Conservation (phyloP, 2,888 invertebrate species). For the Eumacrocentrus americanus region DNA sequence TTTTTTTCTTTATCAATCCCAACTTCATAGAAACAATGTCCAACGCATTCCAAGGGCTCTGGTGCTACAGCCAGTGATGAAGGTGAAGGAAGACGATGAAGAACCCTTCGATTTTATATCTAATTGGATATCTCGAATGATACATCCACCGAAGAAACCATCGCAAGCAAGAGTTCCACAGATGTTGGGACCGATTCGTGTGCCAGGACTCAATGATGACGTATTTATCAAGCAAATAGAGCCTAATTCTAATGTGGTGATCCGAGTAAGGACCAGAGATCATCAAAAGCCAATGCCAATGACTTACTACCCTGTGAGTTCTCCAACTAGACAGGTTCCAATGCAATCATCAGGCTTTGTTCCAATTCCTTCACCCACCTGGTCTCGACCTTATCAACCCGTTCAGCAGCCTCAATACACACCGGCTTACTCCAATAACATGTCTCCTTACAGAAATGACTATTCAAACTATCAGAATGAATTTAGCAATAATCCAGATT, state of each 20-base stretch:
- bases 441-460: slow-evolving; percentile 2
- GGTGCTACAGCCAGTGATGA: slow-evolving; percentile 41
- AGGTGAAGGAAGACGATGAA: slow-evolving; percentile 33
- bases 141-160: slow-evolving; percentile 34
- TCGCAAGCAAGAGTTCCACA: slow-evolving; percentile 15
- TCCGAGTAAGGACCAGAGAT: slow-evolving; percentile 40
- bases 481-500: neutral
- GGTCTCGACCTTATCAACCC: neutral
- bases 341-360: slow-evolving; percentile 6
- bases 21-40: slow-evolving; percentile 19
- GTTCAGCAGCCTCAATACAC: neutral
- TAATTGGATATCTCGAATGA: slow-evolving; percentile 29
- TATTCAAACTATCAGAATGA: neutral
- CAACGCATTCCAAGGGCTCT: slow-evolving; percentile 36
- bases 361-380: slow-evolving; percentile 2
- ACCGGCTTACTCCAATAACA: neutral
- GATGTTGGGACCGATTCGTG: slow-evolving; percentile 46
- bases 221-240: slow-evolving; percentile 45
- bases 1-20: neutral
- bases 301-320: neutral
- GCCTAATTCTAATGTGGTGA: slow-evolving; percentile 37
- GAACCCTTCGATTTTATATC: slow-evolving; percentile 41
- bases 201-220: slow-evolving; percentile 45
- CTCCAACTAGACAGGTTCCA: slow-evolving; percentile 13
- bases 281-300: slow-evolving; percentile 13